Conservation (phyloP, 2,888 invertebrate genomes). For the Blastobasis adustella region DNA sequence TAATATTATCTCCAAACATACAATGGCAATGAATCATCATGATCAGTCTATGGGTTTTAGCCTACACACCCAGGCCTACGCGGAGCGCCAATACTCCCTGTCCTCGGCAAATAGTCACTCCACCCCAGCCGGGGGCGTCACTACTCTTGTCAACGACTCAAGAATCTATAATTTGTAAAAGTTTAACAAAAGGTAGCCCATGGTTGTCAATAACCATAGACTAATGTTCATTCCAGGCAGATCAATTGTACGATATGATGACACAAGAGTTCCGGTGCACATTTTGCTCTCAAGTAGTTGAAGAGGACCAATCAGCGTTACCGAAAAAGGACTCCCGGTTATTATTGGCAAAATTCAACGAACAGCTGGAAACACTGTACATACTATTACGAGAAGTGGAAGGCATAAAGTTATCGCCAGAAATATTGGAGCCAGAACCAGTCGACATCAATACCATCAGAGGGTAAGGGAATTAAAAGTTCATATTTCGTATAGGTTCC, state of each 20-base stretch:
- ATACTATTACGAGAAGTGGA: conserved; percentile 92
- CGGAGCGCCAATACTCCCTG: too few species aligned
- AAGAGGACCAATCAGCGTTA: conserved; percentile 94
- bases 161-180: too few species aligned
- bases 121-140: too few species aligned
- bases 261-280: conserved; percentile 93
- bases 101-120: too few species aligned
- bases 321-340: conserved; percentile 95
- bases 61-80: too few species aligned
- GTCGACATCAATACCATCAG: conserved; percentile 90
- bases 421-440: conserved; percentile 95
- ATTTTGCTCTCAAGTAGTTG: conserved; percentile 90
- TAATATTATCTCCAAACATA: too few species aligned
- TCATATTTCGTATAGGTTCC: conserved; percentile 3
- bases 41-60: too few species aligned
- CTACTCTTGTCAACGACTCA: too few species aligned
- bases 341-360: conserved; percentile 93
- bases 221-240: conserved; percentile 73
- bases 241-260: conserved; percentile 89
- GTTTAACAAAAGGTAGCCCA: too few species aligned
- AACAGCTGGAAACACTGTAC: conserved; percentile 94
- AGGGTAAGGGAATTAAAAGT: conserved; percentile 74
- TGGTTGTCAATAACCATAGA: too few species aligned
- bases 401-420: conserved; percentile 93
- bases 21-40: too few species aligned